Evolutionary conservation across 2,797 vertebrate genomes (phyloP), one percentile per base, ranked within the genome.

Genomic region (Hapalemur alaotrensis): DNA sequence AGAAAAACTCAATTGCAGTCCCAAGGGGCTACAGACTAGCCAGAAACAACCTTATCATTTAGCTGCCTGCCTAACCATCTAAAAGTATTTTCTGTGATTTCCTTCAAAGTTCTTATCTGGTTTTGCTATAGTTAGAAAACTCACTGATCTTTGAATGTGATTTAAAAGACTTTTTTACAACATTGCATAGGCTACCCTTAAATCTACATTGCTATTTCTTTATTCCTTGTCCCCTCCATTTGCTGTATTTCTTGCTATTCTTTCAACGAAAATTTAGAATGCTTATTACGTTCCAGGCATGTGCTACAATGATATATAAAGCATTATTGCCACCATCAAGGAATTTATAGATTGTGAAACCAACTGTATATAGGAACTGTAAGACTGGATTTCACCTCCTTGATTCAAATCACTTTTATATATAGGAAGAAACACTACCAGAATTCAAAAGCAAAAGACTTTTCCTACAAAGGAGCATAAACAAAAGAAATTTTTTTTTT

Each of bases 371-470:
- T 14, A 86, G 35, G 43, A 87, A 32, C 22, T 50, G 6, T 43
- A 75, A 35, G 23, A 84, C 35, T 82, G 72, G 81, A 18, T 13
- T 43, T 83, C 7, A 93, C 50, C 28, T 61, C 25, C 23, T 72
- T 63, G 15, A 48, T 69, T 89, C 30, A 91, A 90, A 85, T 89
- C 32, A 85, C 48, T 88, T 93, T 95, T 78, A 89, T 38, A 32
- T 20, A 95, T 32, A 70, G 50, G 41, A 95, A 86, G 57, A 95
- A 93, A 69, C 4, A 67, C 7, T 18, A 89, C 18, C 23, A 63
- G 43, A 92, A 95, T 83, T 89, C n/a, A 93, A 96, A 91, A 85
- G 28, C 22, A 61, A 96, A 91, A 91, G 48, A 50, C 7, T 8
- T 69, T 86, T 91, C 72, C 14, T 65, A 69, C 46, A 80, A 91